Conservation (phyloP, 1,140 invertebrate genomes). For the Antheraea mylitta region DNA sequence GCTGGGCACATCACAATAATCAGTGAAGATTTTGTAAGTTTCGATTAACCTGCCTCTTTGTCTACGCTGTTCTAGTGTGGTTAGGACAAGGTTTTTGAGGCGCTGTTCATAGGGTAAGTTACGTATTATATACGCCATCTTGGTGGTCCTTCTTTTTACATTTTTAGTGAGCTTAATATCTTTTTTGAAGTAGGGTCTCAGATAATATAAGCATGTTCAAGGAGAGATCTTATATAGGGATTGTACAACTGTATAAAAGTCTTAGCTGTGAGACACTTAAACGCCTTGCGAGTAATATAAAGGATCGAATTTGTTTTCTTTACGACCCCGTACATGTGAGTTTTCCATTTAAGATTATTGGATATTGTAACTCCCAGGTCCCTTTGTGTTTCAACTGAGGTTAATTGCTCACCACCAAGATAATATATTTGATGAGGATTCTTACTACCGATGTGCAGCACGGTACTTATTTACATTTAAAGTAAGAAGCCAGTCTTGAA, state of each 20-base stretch:
- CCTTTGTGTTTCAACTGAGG: background rate
- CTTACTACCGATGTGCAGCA: background rate
- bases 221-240: background rate
- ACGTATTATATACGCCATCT: background rate
- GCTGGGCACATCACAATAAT: background rate
- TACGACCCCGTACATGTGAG: background rate
- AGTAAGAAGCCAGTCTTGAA: background rate
- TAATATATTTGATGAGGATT: slow-evolving; percentile 5
- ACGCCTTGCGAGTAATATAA: background rate
- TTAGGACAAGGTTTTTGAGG: background rate
- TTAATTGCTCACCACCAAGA: background rate
- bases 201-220: slow-evolving; percentile 3
- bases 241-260: background rate
- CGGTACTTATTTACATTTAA: background rate
- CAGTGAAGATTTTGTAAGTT: background rate
- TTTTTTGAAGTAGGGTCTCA: background rate
- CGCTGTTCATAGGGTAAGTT: background rate
- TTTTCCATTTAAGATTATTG: background rate
- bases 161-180: background rate
- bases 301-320: background rate
- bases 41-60: background rate
- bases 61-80: background rate
- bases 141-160: background rate
- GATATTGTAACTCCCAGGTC: background rate
- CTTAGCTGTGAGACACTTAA: background rate